Base-by-base conservation (phyloP, 1,140 invertebrate species). In the Gonatopus flavifemur region DNA sequence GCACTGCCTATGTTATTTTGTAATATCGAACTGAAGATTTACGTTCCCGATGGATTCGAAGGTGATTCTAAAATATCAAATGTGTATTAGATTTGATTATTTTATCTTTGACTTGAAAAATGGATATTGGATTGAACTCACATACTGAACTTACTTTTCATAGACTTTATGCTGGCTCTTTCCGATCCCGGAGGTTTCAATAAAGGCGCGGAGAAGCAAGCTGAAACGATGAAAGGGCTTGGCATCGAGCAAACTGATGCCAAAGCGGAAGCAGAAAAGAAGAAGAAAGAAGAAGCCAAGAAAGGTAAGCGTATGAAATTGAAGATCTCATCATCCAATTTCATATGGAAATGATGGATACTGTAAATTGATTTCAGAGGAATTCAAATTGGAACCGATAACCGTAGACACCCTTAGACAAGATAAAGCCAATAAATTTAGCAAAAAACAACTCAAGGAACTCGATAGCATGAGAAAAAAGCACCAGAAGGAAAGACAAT, bases 1-100 rank as follows among this genome's bases (percentile, higher is more conserved):
- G 96, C 96, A 2, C 79, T 99, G 57, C 95, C 97, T n/a, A 99
- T 98, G 87, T 79, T 99, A 45, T 99, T 99, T 78, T 98, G 96
- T 74, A 94, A 97, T 72, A 96, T 99, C 65, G 95, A 98, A 78
- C 82, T 99, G 36, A 98, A 98, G 80, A 99, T 99, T 68, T 99
- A 99, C 80, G 95, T 99, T 41, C 97, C 98, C 33, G 97, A 99
- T 82, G 97, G 97, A 51, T 91, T 98, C 69, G 95, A 94, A 84
- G 92, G 93, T 92, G 73, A 71, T 39, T n/a, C 13, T 31, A 7
- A 28, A 7, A 28, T 28, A 28, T 12, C 6, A n/a, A n/a, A n/a
- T n/a, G n/a, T n/a, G n/a, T n/a, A 21, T 22, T 32, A 8, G 12
- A 19, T 49, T 15, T 21, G 43, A 25, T 1, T 21, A 16, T 10